Evolutionary conservation across 2,113 vertebrate species (phyloP).

Genomic region (Syngnathus scovelli): DNA sequence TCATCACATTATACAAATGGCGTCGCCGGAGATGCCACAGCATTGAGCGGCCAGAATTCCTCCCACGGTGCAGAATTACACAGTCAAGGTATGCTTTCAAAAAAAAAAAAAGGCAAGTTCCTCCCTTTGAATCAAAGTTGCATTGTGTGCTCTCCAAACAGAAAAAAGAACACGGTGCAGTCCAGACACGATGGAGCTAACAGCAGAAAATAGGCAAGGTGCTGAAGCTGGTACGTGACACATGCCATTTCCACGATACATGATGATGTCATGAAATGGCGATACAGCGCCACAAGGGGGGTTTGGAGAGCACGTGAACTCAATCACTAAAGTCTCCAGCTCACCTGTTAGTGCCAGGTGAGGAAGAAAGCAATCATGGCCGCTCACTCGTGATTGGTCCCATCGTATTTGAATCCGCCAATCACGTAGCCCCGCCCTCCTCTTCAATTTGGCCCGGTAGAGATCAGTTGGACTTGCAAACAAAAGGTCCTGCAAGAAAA

Average conservation of each 20-base stretch:
- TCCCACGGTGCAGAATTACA: conserved; percentile 26
- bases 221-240: background rate
- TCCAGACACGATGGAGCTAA: conserved; percentile 9
- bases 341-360: conserved; percentile 1
- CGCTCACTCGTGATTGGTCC: conserved; percentile 45
- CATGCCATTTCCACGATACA: too few species aligned
- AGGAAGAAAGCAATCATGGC: conserved; percentile 29
- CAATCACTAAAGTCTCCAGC: background rate
- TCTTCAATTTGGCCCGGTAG: conserved; percentile 21
- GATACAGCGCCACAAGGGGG: background rate
- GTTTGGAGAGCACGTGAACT: background rate
- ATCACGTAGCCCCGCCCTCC: conserved; percentile 15
- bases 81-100: conserved; percentile 28
- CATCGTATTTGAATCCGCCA: conserved; percentile 16
- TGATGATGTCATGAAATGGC: background rate
- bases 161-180: conserved; percentile 36
- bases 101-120: background rate
- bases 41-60: conserved; percentile 40
- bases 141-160: conserved; percentile 33
- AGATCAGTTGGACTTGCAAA: conserved; percentile 21
- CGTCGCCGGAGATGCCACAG: conserved; percentile 26
- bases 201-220: conserved; percentile 7
- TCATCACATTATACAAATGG: conserved; percentile 27
- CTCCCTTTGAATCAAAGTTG: background rate
- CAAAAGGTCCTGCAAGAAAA: conserved; percentile 26